These are phyloP conservation scores for Rhimphoctona megacephalus DNA, from an alignment of 2,888 invertebrate species.

Conservation along the genomic window DNA sequence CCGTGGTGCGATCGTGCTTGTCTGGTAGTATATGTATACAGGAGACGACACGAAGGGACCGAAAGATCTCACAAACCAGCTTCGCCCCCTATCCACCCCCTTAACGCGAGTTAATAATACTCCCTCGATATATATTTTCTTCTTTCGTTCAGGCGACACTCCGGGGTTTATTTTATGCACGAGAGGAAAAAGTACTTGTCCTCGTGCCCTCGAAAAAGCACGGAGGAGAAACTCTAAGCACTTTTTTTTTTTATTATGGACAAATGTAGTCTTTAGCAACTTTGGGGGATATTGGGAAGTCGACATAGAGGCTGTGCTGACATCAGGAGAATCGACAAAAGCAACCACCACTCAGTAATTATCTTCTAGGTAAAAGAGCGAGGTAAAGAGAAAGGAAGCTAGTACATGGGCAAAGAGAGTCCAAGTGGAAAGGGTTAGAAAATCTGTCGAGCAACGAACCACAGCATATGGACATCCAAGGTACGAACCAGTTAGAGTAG, in stretches of 20 bases:
- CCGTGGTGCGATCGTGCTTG: slow-evolving; percentile 27
- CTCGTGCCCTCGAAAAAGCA: neutral
- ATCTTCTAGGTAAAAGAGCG: slow-evolving; percentile 76
- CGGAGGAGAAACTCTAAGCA: neutral
- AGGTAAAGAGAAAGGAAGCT: slow-evolving; percentile 69
- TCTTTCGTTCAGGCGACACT: slow-evolving; percentile 34
- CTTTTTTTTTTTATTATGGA: slow-evolving; percentile 25
- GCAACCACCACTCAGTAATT: slow-evolving; percentile 80
- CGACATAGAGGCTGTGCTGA: slow-evolving; percentile 36
- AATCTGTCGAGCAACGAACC: slow-evolving; percentile 65
- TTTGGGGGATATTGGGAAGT: slow-evolving; percentile 48
- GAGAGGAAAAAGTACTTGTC: slow-evolving; percentile 68
- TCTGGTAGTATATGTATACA: slow-evolving; percentile 30
- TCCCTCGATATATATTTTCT: slow-evolving; percentile 72
- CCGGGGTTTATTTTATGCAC: slow-evolving; percentile 78
- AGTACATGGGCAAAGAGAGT: slow-evolving; percentile 55
- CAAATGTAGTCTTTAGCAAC: slow-evolving; percentile 40
- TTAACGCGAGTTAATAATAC: slow-evolving; percentile 83
- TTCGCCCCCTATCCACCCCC: slow-evolving; percentile 66
- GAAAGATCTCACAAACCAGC: slow-evolving; percentile 71
- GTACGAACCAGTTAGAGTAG: slow-evolving; percentile 50
- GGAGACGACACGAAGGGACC: slow-evolving; percentile 52
- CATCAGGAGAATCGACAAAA: slow-evolving; percentile 77
- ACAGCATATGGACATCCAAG: slow-evolving; percentile 45
- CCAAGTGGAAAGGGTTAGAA: slow-evolving; percentile 62